Evolutionary conservation across 2,797 vertebrate genomes (phyloP).

Genomic region (Enteromius trimaculatus): DNA sequence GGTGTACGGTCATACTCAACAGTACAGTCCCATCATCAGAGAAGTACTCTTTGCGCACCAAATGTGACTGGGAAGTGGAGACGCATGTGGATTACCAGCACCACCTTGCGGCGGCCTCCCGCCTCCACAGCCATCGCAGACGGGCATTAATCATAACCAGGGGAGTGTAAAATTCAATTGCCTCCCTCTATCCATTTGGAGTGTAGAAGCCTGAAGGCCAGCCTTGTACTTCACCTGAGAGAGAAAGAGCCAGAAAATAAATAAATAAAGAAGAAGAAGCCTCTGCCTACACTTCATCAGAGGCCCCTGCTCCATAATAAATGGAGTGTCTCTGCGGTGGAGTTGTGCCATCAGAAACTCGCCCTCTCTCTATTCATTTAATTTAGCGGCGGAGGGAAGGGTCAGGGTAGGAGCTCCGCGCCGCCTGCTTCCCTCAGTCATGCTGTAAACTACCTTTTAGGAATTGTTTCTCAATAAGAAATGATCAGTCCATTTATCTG

Average conservation of each 20-base stretch:
- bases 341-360: constrained; percentile 94
- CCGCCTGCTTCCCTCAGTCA: constrained; percentile 87
- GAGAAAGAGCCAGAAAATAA: constrained; percentile 78
- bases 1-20: not conserved
- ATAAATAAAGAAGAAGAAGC: constrained; percentile 76
- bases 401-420: constrained; percentile 90
- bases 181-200: constrained; percentile 96
- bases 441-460: constrained; percentile 97
- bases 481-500: constrained; percentile 99
- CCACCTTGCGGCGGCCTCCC: constrained; percentile 71
- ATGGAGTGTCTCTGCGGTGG: constrained; percentile 94
- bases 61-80: not conserved
- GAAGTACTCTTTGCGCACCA: not conserved
- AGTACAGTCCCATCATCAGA: not conserved
- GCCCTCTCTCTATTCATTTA: constrained; percentile 89
- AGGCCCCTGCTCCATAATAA: constrained; percentile 89
- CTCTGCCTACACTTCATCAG: constrained; percentile 94
- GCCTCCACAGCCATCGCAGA: constrained; percentile 61
- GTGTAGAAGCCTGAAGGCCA: constrained; percentile 93
- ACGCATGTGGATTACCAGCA: constrained; percentile 54
- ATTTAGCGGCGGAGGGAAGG: constrained; percentile 85
- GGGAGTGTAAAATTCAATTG: constrained; percentile 97
- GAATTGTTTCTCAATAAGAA: constrained; percentile 98
- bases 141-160: constrained; percentile 92
- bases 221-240: constrained; percentile 88